A percentile compares a stretch with the other conserved stretches of the same genome.
Evolutionary conservation across 2,888 invertebrate species (phyloP).

Genomic region (Xiphydria camelus): DNA sequence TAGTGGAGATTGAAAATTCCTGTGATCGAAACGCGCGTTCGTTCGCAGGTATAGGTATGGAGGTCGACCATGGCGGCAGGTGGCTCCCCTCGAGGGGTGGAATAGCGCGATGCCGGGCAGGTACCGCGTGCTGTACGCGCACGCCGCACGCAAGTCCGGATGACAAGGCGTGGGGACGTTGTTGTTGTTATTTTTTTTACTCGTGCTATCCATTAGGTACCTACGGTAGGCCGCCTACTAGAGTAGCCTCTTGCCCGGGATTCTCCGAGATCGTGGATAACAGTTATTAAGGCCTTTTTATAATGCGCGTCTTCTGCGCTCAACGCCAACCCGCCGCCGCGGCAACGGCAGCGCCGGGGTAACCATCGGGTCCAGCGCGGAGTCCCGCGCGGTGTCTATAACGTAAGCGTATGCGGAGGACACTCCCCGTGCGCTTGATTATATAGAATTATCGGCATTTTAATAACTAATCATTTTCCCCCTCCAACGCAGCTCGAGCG

Average conservation of each 20-base stretch:
- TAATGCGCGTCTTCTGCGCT: slow-evolving; percentile 45
- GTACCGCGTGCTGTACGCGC: too few relatives aligned
- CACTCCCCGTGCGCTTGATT: slow-evolving; percentile 55
- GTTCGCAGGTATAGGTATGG: too few relatives aligned
- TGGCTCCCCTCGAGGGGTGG: too few relatives aligned
- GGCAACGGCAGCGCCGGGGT: neutral
- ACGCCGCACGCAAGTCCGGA: too few relatives aligned
- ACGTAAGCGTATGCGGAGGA: slow-evolving; percentile 44
- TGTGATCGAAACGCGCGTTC: too few relatives aligned
- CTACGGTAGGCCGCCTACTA: slow-evolving; percentile 37
- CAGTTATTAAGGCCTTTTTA: slow-evolving; percentile 58
- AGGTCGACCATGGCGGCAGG: too few relatives aligned
- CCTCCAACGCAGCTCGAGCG: slow-evolving; percentile 23
- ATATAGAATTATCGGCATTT: slow-evolving; percentile 58
- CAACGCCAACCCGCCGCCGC: slow-evolving; percentile 19
- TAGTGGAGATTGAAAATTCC: too few relatives aligned
- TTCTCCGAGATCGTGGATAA: slow-evolving; percentile 54
- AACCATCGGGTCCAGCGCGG: too few relatives aligned
- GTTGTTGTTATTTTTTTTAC: slow-evolving; percentile 1
- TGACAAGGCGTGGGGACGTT: neutral
- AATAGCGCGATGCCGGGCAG: too few relatives aligned
- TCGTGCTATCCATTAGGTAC: slow-evolving; percentile 27
- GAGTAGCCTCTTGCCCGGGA: slow-evolving; percentile 36
- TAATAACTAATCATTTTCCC: slow-evolving; percentile 58
- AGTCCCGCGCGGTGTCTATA: slow-evolving; percentile 18